Evolutionary conservation across 1,140 invertebrate genomes (phyloP), one percentile per base, ranked within the genome.

Genomic region (Diachasma alloeum): DNA sequence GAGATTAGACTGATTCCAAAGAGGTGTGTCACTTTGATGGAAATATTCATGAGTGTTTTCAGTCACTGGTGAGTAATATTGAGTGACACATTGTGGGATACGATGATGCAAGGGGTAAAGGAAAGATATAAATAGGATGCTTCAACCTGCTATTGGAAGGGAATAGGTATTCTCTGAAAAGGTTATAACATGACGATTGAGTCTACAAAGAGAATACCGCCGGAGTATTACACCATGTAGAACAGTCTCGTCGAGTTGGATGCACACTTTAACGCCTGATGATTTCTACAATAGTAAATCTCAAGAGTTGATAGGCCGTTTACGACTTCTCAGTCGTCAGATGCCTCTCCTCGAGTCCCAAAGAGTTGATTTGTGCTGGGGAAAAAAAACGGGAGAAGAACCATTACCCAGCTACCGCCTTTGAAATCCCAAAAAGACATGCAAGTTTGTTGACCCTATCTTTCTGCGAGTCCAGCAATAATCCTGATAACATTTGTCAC

Each of bases 281-380:
- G 59, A 63, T 63, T 24, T 63, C 59, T 63, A 63, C 59, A 63
- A 63, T 63, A 63, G 22, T 63, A 63, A 63, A 63, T 63, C 59
- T 63, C 24, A 26, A 26, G 59, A 31, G 59, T 63, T 63, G 59
- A 63, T 63, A 63, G 59, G 19, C 59, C 24, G 59, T 63, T 63
- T 63, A 63, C 59, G 59, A 63, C 59, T 24, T 19, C 11, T 24
- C 22, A 63, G 59, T 63, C 59, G 11, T 63, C 59, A 63, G 59
- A 63, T 26, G 24, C 59, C 19, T 63, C 59, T 26, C 22, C n/a
- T 17, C 48, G 24, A 31, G 59, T 6, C 24, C 53, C 22, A 59
- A 59, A n/a, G 19, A 19, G n/a, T 22, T 59, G 24, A 26, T 26
- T 63, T 63, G 59, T 31, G 6, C 19, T 31, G 22, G 24, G 26